A percentile compares a stretch with the other conserved stretches of the same genome.
These are phyloP conservation scores for Sminthurinus aureus DNA, from an alignment of 2,888 invertebrate genomes.

Conservation along the genomic window DNA sequence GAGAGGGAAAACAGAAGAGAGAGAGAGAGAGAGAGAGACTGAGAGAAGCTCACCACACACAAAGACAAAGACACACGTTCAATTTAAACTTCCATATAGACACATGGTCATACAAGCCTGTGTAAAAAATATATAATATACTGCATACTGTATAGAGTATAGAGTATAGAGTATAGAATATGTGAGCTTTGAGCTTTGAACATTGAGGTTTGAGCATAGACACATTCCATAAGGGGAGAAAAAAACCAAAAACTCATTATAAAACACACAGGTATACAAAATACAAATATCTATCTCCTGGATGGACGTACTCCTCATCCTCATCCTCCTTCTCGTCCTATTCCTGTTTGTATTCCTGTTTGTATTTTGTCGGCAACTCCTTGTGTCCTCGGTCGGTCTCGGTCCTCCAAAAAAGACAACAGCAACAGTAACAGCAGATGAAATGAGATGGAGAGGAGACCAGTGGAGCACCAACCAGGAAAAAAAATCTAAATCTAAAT, in stretches of 20 bases:
- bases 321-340: background rate
- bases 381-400: slow-evolving; percentile 17
- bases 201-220: background rate
- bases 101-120: background rate
- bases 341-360: background rate
- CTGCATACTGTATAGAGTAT: background rate
- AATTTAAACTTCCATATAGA: no score
- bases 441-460: background rate
- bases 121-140: background rate
- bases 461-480: slow-evolving; percentile 11
- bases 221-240: slow-evolving; percentile 20
- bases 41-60: slow-evolving; percentile 13
- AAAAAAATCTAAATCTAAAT: background rate
- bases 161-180: background rate
- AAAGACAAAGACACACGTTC: slow-evolving; percentile 11
- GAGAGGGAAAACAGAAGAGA: no score
- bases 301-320: background rate
- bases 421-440: background rate
- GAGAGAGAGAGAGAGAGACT: background rate
- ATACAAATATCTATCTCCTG: background rate
- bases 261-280: slow-evolving; percentile 4
- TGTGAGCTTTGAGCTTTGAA: no score
- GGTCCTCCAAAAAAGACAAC: slow-evolving; percentile 3
- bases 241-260: slow-evolving; percentile 20
- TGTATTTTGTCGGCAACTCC: slow-evolving; percentile 16